These are phyloP conservation scores for Leucozona laternaria DNA, from an alignment of 2,888 invertebrate genomes.

Conservation along the genomic window DNA sequence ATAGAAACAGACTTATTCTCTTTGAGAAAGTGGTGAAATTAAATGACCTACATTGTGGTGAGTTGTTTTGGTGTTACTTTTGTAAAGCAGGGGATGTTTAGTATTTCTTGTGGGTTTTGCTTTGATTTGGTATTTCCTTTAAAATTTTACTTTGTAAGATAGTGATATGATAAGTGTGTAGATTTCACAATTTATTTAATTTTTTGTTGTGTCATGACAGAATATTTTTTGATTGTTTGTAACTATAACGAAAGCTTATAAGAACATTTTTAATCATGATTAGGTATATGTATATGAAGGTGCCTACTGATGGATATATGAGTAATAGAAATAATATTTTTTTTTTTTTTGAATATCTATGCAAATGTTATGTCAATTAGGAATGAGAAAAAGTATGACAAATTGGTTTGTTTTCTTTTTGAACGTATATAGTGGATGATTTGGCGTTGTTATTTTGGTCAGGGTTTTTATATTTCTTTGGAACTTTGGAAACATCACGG, in stretches of 20 bases:
- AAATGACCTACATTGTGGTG: slow-evolving; percentile 30
- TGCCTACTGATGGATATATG: not conserved
- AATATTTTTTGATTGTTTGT: slow-evolving; percentile 7
- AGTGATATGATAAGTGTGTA: slow-evolving; percentile 9
- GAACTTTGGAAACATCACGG: too few species aligned
- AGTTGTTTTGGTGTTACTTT: not conserved
- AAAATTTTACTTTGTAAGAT: not conserved
- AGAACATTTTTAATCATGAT: not conserved
- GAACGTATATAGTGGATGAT: too few species aligned
- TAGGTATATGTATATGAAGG: too few species aligned
- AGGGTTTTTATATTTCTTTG: too few species aligned
- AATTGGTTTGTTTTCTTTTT: not conserved
- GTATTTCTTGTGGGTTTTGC: not conserved
- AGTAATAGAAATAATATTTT: slow-evolving; percentile 25
- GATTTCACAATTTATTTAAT: slow-evolving; percentile 3
- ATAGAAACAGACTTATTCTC: not conserved
- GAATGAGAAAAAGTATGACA: slow-evolving; percentile 12
- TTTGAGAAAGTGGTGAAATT: slow-evolving; percentile 11
- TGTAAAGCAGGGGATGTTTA: not conserved
- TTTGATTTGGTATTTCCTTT: slow-evolving; percentile 27
- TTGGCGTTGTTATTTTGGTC: too few species aligned
- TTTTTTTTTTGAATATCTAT: not conserved
- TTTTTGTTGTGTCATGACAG: too few species aligned
- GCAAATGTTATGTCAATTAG: slow-evolving; percentile 11
- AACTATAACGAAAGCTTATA: not conserved